These are phyloP conservation scores for Cerceris ruficornis DNA, from an alignment of 2,888 invertebrate genomes.

Conservation along the genomic window DNA sequence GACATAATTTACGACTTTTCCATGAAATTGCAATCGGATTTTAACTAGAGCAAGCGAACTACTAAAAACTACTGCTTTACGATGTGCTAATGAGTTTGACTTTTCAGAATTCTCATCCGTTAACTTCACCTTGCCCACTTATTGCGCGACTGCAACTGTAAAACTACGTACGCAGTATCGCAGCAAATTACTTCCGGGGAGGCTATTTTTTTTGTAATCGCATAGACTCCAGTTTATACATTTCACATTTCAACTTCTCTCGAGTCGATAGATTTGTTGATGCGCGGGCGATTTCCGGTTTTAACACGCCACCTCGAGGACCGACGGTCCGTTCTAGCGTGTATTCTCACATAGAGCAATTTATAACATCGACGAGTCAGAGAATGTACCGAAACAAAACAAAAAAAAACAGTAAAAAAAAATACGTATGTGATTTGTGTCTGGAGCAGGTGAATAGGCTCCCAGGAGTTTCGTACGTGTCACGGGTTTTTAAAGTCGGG, in stretches of 20 bases:
- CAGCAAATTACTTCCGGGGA: constrained; percentile 46
- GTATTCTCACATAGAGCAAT: constrained; percentile 37
- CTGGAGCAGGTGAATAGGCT: constrained; percentile 45
- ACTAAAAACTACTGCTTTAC: constrained; percentile 37
- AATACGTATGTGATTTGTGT: constrained; percentile 27
- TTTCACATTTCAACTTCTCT: constrained; percentile 21
- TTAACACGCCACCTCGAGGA: constrained; percentile 51
- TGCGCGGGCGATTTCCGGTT: constrained; percentile 28
- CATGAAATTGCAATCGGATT: constrained; percentile 11
- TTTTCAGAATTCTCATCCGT: constrained; percentile 66
- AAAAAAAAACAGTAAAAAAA: constrained; percentile 9
- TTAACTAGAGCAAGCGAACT: constrained; percentile 1
- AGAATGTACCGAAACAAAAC: constrained; percentile 16
- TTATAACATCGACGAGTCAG: constrained; percentile 46
- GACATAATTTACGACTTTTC: not conserved
- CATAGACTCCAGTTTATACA: constrained; percentile 40
- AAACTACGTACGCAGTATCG: constrained; percentile 46
- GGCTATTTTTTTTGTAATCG: constrained; percentile 30
- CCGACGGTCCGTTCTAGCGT: constrained; percentile 40
- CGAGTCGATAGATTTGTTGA: constrained; percentile 45
- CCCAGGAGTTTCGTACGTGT: constrained; percentile 38
- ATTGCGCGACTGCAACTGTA: constrained; percentile 52
- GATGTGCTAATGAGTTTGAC: constrained; percentile 68
- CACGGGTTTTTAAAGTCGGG: constrained; percentile 48
- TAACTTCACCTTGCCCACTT: constrained; percentile 48